These are phyloP conservation scores for Chloroceryle inda DNA, from an alignment of 2,797 vertebrate genomes.

Conservation along the genomic window DNA sequence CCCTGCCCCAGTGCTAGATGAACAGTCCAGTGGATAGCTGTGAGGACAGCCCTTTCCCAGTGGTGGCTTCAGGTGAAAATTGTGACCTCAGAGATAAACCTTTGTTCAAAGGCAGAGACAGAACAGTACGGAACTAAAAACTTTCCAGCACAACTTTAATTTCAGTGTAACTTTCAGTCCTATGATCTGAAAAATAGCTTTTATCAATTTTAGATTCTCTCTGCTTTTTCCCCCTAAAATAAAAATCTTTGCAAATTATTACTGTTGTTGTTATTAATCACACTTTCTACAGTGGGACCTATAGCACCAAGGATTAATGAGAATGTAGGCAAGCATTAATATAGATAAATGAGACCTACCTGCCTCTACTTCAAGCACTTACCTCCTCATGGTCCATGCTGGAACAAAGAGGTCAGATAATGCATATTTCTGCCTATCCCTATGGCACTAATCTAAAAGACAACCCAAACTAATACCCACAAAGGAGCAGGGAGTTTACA, in stretches of 20 bases:
- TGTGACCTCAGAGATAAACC: not conserved
- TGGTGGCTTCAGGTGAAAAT: not conserved
- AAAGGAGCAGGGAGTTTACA: not conserved
- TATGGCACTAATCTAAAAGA: not conserved
- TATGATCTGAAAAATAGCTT: not conserved
- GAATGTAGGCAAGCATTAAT: constrained; percentile 28
- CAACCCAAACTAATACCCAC: not conserved
- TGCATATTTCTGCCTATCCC: not conserved
- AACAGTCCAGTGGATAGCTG: not conserved
- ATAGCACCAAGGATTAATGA: constrained; percentile 42
- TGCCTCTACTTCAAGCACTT: not conserved
- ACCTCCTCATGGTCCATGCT: not conserved
- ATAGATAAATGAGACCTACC: constrained; percentile 34
- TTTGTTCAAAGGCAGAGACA: not conserved
- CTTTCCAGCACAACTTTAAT: not conserved
- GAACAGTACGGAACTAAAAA: not conserved
- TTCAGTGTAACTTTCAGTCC: not conserved
- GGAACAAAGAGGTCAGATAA: not conserved
- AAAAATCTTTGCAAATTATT: constrained; percentile 38
- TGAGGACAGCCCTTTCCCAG: not conserved
- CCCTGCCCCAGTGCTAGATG: not conserved
- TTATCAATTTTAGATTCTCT: not conserved
- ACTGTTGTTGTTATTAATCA: constrained; percentile 56
- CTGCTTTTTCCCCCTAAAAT: not conserved
- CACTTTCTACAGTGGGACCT: not conserved